Evolutionary conservation across 2,797 vertebrate species (phyloP).

Genomic region (Manis pentadactyla): DNA sequence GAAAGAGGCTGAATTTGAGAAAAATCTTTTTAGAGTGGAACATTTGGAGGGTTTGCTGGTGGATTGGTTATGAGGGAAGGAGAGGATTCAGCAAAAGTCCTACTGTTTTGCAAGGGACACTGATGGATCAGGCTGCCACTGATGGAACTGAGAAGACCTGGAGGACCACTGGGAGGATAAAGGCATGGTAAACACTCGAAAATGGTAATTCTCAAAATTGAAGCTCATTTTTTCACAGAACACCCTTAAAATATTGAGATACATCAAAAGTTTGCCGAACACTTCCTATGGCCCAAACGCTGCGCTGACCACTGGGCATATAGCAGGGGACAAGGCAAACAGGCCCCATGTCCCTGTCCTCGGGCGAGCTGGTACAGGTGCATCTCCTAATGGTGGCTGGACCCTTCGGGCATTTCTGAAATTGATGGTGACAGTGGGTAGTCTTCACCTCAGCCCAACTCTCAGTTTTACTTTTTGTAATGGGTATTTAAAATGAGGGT

Average conservation of each 20-base stretch:
- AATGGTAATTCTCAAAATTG: neutral
- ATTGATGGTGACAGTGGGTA: too few relatives aligned
- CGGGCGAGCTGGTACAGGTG: rapidly evolving
- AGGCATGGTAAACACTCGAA: rapidly evolving
- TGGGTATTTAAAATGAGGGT: too few relatives aligned
- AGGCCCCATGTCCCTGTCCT: neutral
- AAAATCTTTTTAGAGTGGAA: too few relatives aligned
- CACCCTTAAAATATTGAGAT: neutral
- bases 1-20: neutral
- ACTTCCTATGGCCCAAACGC: rapidly evolving
- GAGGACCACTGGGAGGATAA: neutral
- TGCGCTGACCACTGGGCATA: neutral
- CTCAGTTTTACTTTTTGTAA: neutral
- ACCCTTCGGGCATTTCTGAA: neutral
- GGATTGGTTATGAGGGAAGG: neutral
- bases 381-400: neutral
- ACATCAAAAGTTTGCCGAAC: neutral
- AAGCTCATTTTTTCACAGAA: neutral
- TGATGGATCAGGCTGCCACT: neutral
- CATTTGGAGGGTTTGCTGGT: neutral
- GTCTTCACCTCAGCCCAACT: neutral
- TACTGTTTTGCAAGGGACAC: neutral
- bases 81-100: too few relatives aligned
- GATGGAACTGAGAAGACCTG: neutral
- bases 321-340: neutral